A percentile compares a stretch with the other conserved stretches of the same genome.
Conservation (phyloP, 2,797 vertebrate species). For the Pangasius sanitwongsei region DNA sequence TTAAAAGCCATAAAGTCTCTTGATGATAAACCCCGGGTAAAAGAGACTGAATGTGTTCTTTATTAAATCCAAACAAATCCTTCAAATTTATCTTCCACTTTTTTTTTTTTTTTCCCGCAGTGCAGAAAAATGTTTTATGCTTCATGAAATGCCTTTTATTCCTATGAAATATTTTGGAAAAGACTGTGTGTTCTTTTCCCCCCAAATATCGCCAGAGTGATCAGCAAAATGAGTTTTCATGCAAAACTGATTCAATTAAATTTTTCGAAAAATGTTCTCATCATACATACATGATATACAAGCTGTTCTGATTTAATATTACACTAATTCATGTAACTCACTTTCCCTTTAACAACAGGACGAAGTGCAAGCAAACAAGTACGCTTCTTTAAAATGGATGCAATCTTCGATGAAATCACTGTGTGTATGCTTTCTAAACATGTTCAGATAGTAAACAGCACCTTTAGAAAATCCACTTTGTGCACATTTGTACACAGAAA, state of each 20-base stretch:
- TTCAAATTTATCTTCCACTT: not conserved
- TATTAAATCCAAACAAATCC: slow-evolving; percentile 26
- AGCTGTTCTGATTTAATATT: not conserved
- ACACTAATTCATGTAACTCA: not conserved
- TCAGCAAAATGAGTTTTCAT: not conserved
- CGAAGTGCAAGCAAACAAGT: not conserved
- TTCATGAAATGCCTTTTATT: slow-evolving; percentile 14
- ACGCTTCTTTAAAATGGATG: not conserved
- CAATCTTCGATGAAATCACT: not conserved
- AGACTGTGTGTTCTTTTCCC: not conserved
- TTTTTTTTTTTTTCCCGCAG: not conserved
- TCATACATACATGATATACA: not conserved
- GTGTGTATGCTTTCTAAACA: not conserved
- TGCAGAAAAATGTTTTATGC: not conserved
- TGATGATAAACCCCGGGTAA: not conserved
- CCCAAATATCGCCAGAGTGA: not conserved
- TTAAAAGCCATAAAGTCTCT: slow-evolving; percentile 11
- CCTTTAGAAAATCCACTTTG: not conserved
- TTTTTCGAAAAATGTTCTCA: not conserved
- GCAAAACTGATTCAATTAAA: not conserved
- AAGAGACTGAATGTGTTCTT: not conserved
- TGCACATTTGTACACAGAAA: not conserved
- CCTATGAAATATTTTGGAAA: slow-evolving; percentile 4
- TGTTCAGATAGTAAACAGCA: not conserved
- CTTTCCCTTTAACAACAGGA: not conserved